Evolutionary conservation across 2,797 vertebrate species (phyloP), one percentile per base, ranked within the genome.

Genomic region (Poeciliopsis infans): DNA sequence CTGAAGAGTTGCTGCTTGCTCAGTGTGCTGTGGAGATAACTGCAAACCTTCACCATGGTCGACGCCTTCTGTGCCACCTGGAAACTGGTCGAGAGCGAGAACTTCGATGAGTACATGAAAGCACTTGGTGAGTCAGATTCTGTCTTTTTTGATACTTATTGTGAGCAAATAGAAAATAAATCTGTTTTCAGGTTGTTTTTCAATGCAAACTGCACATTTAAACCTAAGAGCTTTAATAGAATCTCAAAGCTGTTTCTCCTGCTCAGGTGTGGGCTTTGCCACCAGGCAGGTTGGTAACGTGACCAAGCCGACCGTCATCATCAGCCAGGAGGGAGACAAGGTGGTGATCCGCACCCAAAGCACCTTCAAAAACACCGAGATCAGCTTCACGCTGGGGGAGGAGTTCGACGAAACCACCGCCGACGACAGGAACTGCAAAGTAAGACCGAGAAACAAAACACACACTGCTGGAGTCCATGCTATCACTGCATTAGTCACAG

Each of bases 21-120:
- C 85, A 69, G 36, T 80, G 75, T 76, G 31, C 78, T 90, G 55
- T 85, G 82, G 87, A 87, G 72, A 80, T 83, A 82, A 87, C 86
- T 76, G 43, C 71, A 85, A 85, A 77, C 70, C 83, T 59, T 83
- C 88, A 96, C 80, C 93, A 98, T 99, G 98, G 97, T 97, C 82
- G 97, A 99, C 78, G 95, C 97, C 86, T 99, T 99, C 93, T 97
- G 97, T 91, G 97, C 96, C 88, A 97, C 97, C 74, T 99, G 98
- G 98, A 98, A 98, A 87, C 94, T 98, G 93, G 95, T 95, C 2
- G 96, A 97, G 87, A 97, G 97, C 84, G 96, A 98, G 66, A 97
- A 98, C 85, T 98, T 98, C 76, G 97, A 98, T 77, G 97, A 97
- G 12, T 99, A 98, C 83, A 97, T 99, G 97, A 98, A 97, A 92